Evolutionary conservation across 1,140 invertebrate genomes (phyloP), one percentile per base, ranked within the genome.

Genomic region (Heliconius congener): DNA sequence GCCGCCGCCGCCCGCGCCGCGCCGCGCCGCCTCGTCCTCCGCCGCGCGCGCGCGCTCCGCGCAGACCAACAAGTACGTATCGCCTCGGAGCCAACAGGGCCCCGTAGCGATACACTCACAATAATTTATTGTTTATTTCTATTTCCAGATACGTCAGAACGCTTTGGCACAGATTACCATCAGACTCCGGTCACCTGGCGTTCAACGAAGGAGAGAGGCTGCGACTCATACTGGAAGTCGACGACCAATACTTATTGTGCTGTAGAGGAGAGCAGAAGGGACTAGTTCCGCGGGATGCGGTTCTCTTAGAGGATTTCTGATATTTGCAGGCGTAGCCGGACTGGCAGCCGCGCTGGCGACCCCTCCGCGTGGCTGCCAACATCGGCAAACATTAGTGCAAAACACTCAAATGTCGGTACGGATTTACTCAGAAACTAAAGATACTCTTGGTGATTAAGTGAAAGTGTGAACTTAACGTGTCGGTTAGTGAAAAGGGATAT

Each of bases 201-300:
- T 97, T 97, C 93, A 97, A 96, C 84, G 97, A 97, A 87, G 97
- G 97, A 1, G 97, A 97, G 84, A 95, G 95, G 72, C 92, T 98
- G 34, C 96, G 96, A 82, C 95, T 98, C 5, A 96, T 97, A 57
- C 92, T 97, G 39, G 97, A 97, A 83, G 97, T 97, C 18, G 97
- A 97, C 88, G 96, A 96, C 82, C 97, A 97, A 86, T 97, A 97
- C 96, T 91, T 97, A 76, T 91, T 97, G 34, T 98, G 97, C 88
- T 97, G 96, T 82, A 94, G 96, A 80, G 97, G 97, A 27, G 96
- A 97, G n/a, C 96, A 96, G 77, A 97, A 97, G 88, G 97, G 97
- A 77, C 94, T 98, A 18, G 97, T 98, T 34, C 97, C 97, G 2
- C 95, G 96, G 81, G 96, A 96, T 77, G 97, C 96, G 19, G 97